A percentile compares a stretch with the other conserved stretches of the same genome.
phyloP scores from a whole-genome alignment of 2,113 vertebrate genomes.

The Numenius arquata region DNA sequence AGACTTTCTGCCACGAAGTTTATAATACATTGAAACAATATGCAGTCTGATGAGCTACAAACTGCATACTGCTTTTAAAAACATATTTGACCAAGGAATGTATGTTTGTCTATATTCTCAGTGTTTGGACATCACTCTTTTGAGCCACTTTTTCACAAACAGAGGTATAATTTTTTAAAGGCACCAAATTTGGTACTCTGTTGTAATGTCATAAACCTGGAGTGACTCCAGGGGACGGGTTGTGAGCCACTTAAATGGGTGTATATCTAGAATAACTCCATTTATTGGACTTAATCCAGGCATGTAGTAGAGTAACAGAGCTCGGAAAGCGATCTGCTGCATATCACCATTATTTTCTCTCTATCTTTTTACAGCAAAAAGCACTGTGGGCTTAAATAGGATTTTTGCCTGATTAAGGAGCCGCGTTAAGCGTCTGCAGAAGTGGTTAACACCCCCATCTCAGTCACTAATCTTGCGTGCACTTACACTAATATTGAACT shows the following conservation, averaged over 20 bases:
- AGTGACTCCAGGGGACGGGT: slow-evolving; percentile 26
- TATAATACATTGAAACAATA: neutral
- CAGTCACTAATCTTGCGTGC: slow-evolving; percentile 9
- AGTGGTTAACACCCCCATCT: slow-evolving; percentile 10
- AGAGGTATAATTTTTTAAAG: slow-evolving; percentile 7
- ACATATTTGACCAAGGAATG: neutral
- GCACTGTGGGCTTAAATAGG: neutral
- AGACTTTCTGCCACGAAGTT: neutral
- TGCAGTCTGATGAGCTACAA: neutral
- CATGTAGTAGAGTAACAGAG: slow-evolving; percentile 22
- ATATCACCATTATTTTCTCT: neutral
- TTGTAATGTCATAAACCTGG: slow-evolving; percentile 20
- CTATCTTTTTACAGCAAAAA: neutral
- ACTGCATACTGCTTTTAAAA: neutral
- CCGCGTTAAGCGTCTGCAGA: neutral
- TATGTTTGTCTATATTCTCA: neutral
- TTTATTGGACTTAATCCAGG: slow-evolving; percentile 52
- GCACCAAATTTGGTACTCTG: neutral
- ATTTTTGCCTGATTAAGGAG: slow-evolving; percentile 21
- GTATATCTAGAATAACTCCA: slow-evolving; percentile 50
- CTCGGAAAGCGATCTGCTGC: slow-evolving; percentile 2
- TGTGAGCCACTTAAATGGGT: slow-evolving; percentile 48
- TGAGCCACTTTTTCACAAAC: neutral
- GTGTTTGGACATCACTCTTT: neutral
- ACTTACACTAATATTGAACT: slow-evolving; percentile 39